Percentiles rank a stretch among this genome's conserved stretches.
phyloP scores from a whole-genome alignment of 2,797 vertebrate species.

The Anabas testudineus region DNA sequence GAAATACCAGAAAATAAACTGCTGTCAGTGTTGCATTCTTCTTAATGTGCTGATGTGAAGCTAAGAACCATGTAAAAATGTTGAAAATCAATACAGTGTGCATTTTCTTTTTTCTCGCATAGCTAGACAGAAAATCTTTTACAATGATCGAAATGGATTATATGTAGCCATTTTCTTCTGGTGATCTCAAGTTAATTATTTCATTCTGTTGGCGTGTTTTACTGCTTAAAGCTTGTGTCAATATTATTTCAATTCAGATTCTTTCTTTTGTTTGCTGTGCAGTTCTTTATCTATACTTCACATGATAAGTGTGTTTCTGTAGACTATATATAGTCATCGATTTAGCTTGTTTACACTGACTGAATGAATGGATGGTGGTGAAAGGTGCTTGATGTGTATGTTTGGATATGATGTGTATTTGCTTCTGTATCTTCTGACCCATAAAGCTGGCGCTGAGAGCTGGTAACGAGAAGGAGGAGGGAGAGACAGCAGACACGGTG shows the following conservation, averaged over 20 bases:
- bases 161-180: slow-evolving; percentile 30
- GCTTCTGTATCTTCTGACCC: slow-evolving; percentile 43
- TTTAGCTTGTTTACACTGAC: not conserved
- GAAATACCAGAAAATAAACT: not conserved
- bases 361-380: not conserved
- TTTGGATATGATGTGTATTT: slow-evolving; percentile 17
- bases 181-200: slow-evolving; percentile 42
- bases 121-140: slow-evolving; percentile 19
- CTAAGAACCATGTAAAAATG: slow-evolving; percentile 10
- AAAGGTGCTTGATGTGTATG: not conserved
- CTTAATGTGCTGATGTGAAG: not conserved
- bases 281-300: not conserved
- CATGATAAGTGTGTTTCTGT: not conserved
- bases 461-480: slow-evolving; percentile 88
- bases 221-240: slow-evolving; percentile 38
- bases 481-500: slow-evolving; percentile 86
- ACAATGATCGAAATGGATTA: slow-evolving; percentile 34
- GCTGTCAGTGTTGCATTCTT: slow-evolving; percentile 12
- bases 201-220: slow-evolving; percentile 27
- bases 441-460: slow-evolving; percentile 85
- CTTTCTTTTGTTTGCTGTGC: not conserved
- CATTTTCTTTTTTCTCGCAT: slow-evolving; percentile 31
- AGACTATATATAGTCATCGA: slow-evolving; percentile 8
- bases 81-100: slow-evolving; percentile 33
- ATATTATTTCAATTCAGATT: slow-evolving; percentile 20